phyloP scores from a whole-genome alignment of 2,888 invertebrate species.

The Didymodactylos carnosus region DNA sequence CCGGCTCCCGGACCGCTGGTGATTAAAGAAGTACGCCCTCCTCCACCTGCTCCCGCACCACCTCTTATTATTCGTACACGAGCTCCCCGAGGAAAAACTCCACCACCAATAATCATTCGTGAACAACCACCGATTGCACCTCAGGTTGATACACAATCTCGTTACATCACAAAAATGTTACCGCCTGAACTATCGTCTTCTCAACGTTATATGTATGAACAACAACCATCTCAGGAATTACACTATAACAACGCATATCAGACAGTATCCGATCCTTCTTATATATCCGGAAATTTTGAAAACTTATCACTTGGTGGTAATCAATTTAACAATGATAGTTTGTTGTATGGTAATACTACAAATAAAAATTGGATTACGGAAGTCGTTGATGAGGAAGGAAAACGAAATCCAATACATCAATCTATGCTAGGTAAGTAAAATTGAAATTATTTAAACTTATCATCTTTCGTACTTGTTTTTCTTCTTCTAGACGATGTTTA shows the following conservation, averaged over 20 bases:
- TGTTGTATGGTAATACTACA: too few relatives aligned
- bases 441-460: too few relatives aligned
- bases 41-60: not conserved
- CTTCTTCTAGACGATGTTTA: not conserved
- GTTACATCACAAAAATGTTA: not conserved
- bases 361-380: not conserved
- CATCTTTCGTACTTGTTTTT: not conserved
- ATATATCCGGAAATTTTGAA: not conserved
- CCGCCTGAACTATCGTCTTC: not conserved
- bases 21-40: not conserved
- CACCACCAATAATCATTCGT: not conserved
- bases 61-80: not conserved
- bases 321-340: not conserved
- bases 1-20: not conserved
- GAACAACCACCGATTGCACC: not conserved
- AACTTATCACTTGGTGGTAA: too few relatives aligned
- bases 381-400: not conserved
- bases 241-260: not conserved
- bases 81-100: not conserved
- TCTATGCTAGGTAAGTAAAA: too few relatives aligned
- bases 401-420: too few relatives aligned
- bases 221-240: not conserved
- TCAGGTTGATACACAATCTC: not conserved
- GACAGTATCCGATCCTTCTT: not conserved
- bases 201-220: not conserved